Evolutionary conservation across 2,113 vertebrate genomes (phyloP).

Genomic region (Chamaetylas fuelleborni): DNA sequence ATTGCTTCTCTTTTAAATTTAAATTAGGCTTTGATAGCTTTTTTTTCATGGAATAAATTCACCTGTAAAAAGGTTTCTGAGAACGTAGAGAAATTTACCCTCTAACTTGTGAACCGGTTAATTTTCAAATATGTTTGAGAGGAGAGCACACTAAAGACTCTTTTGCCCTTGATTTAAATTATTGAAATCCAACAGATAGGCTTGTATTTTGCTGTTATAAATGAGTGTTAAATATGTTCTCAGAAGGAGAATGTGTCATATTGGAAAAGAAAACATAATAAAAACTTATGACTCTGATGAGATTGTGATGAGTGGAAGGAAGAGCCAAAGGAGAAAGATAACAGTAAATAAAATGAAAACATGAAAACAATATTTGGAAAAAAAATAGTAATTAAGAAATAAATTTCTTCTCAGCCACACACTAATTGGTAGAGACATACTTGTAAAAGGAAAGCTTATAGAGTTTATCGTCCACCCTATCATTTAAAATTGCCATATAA

Average conservation of each 20-base stretch:
- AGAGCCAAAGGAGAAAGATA: neutral
- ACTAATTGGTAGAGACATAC: neutral
- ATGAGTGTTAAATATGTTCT: constrained; percentile 1
- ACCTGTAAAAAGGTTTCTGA: neutral
- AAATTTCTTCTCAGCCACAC: neutral
- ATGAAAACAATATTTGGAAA: neutral
- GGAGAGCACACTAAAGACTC: neutral
- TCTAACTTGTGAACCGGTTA: neutral
- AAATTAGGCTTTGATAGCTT: neutral
- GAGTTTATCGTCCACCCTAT: neutral
- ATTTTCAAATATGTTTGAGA: neutral
- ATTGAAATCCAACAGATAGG: neutral
- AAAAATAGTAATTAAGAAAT: neutral
- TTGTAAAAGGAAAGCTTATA: neutral
- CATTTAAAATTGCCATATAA: neutral
- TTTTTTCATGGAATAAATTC: neutral
- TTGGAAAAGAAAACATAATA: constrained; percentile 19
- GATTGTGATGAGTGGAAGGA: neutral
- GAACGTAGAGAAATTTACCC: neutral
- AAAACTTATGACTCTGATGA: neutral
- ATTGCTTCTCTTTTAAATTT: neutral
- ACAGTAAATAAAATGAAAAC: constrained; percentile 9
- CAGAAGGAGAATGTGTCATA: neutral
- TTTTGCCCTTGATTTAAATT: constrained; percentile 8
- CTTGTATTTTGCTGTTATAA: neutral